Conservation (phyloP, 2,797 vertebrate species). For the Eulemur coronatus region DNA sequence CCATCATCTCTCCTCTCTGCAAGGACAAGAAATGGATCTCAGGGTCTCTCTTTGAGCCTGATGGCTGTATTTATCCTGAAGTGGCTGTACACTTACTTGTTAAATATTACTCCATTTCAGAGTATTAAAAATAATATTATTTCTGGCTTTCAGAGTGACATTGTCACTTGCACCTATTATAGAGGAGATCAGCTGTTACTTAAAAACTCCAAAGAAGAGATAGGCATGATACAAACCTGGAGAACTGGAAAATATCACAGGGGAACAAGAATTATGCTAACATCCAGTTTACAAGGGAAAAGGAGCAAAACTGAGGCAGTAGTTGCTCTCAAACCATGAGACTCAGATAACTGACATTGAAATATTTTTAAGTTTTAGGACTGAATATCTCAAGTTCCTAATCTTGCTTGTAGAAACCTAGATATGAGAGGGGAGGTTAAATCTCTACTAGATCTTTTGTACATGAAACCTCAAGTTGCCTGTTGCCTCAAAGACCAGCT, state of each 20-base stretch:
- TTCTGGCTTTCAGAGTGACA: background rate
- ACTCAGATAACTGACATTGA: background rate
- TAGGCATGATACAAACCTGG: background rate
- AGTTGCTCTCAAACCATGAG: background rate
- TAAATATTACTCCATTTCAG: constrained; percentile 47
- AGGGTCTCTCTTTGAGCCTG: constrained; percentile 30
- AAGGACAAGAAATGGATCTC: constrained; percentile 34
- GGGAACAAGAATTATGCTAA: background rate
- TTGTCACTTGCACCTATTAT: background rate
- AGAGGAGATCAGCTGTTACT: background rate
- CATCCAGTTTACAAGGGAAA: background rate
- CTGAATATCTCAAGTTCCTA: background rate
- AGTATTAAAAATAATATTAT: constrained; percentile 24
- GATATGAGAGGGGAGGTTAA: background rate
- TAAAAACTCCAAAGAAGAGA: background rate
- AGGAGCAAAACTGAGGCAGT: background rate
- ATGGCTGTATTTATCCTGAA: constrained; percentile 15
- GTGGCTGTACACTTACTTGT: background rate
- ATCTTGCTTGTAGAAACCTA: background rate
- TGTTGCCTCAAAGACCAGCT: background rate
- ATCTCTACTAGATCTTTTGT: background rate
- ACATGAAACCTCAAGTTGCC: background rate
- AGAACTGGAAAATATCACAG: background rate
- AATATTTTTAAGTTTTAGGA: background rate
- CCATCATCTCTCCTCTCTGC: background rate